phyloP scores from a whole-genome alignment of 2,113 vertebrate genomes.

The Cricetomys ansorgei region DNA sequence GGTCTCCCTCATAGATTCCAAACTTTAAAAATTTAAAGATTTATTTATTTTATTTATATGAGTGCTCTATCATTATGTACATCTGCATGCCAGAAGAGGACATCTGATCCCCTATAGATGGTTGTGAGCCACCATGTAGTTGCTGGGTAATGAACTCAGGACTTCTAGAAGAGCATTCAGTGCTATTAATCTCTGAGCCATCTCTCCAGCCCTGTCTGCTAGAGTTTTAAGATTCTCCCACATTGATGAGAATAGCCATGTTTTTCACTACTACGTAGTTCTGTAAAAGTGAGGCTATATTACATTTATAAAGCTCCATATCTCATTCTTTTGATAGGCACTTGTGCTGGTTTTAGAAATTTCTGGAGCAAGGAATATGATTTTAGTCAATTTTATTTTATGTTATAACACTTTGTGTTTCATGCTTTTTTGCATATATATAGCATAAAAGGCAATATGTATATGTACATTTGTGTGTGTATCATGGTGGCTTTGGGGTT shows the following conservation, averaged over 20 bases:
- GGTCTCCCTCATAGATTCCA: too few relatives aligned
- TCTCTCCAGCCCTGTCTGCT: too few relatives aligned
- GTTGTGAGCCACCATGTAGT: too few relatives aligned
- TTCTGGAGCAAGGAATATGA: not conserved
- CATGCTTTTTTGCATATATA: not conserved
- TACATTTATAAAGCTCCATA: not conserved
- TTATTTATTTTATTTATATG: too few relatives aligned
- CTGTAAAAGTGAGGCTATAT: too few relatives aligned
- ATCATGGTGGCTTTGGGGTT: not conserved
- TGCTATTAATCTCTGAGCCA: too few relatives aligned
- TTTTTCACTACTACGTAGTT: not conserved
- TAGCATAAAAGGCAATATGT: not conserved
- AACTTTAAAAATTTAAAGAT: too few relatives aligned
- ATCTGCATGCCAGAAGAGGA: too few relatives aligned
- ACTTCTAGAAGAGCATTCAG: too few relatives aligned
- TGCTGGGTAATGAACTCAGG: too few relatives aligned
- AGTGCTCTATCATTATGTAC: too few relatives aligned
- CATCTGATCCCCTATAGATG: too few relatives aligned
- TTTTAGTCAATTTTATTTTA: not conserved
- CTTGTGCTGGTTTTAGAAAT: not conserved
- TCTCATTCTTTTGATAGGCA: not conserved
- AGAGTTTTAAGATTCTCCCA: not conserved
- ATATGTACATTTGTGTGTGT: not conserved
- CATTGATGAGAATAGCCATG: not conserved
- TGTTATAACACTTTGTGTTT: not conserved